These are phyloP conservation scores for Holocentrus rufus DNA, from an alignment of 2,797 vertebrate species.

Conservation along the genomic window DNA sequence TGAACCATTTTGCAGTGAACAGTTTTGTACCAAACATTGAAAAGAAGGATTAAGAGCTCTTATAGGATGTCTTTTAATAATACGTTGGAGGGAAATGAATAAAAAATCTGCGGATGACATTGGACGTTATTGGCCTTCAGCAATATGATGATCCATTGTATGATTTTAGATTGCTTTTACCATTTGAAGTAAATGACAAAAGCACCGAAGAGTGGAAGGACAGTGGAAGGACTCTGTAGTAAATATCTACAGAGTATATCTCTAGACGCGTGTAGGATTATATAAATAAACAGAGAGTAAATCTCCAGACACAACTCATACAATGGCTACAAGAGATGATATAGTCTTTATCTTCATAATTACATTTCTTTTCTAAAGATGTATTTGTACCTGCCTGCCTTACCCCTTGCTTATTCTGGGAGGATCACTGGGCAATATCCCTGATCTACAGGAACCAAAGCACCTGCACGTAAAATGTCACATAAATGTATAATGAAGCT, in stretches of 20 bases:
- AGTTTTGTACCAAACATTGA: conserved; percentile 55
- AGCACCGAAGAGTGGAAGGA: not conserved
- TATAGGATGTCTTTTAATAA: conserved; percentile 61
- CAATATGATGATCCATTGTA: conserved; percentile 18
- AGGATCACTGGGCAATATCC: conserved; percentile 41
- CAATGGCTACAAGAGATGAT: conserved; percentile 17
- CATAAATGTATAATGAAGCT: conserved; percentile 72
- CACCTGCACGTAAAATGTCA: conserved; percentile 64
- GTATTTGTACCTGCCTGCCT: conserved; percentile 14
- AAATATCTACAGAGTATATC: too few species aligned
- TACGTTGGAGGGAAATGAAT: conserved; percentile 40
- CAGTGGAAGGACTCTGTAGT: conserved; percentile 19
- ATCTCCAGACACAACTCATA: conserved; percentile 33
- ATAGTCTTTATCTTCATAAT: conserved; percentile 41
- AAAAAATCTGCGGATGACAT: conserved; percentile 37
- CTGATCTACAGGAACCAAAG: conserved; percentile 52
- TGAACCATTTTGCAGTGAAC: conserved; percentile 52
- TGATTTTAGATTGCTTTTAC: conserved; percentile 30
- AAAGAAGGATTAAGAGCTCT: conserved; percentile 65
- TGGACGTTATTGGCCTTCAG: conserved; percentile 33
- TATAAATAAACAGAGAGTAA: conserved; percentile 25
- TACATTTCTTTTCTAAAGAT: conserved; percentile 43
- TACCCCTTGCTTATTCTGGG: conserved; percentile 32
- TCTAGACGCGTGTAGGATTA: too few species aligned
- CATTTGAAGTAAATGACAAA: conserved; percentile 59